Evolutionary conservation across 2,888 invertebrate genomes (phyloP).

Genomic region (Alloplasta piceator): DNA sequence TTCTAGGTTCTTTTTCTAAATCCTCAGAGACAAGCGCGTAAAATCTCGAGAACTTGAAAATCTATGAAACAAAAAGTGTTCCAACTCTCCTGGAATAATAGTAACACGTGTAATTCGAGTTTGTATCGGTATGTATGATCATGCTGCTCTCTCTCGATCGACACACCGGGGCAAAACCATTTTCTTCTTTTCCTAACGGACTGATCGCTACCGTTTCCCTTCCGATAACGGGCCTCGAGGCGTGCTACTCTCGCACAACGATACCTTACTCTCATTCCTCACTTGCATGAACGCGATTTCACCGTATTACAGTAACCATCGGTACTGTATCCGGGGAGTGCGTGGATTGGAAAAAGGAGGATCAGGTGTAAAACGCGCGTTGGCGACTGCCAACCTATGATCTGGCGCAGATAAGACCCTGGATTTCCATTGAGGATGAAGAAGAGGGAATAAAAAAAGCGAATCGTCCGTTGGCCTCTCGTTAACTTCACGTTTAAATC

Average conservation of each 20-base stretch:
- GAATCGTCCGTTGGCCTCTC: constrained; percentile 51
- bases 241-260: constrained; percentile 60
- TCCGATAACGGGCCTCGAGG: constrained; percentile 69
- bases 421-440: constrained; percentile 62
- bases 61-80: too few species aligned
- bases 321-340: constrained; percentile 50
- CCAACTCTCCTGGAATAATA: too few species aligned
- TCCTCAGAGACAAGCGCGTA: too few species aligned
- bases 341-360: constrained; percentile 46
- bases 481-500: constrained; percentile 42
- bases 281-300: constrained; percentile 16
- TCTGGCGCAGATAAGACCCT: constrained; percentile 61
- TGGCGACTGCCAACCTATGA: constrained; percentile 58
- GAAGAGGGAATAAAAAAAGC: constrained; percentile 51
- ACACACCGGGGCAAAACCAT: constrained; percentile 58
- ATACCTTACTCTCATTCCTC: background rate
- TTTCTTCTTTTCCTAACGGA: constrained; percentile 75
- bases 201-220: constrained; percentile 75
- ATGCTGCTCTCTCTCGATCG: constrained; percentile 58
- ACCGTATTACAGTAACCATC: constrained; percentile 30
- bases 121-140: constrained; percentile 35
- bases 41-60: too few species aligned
- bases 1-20: too few species aligned
- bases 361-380: constrained; percentile 63
- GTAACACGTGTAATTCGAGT: background rate